phyloP scores from a whole-genome alignment of 2,797 vertebrate species.

The Gephyroberyx darwinii region DNA sequence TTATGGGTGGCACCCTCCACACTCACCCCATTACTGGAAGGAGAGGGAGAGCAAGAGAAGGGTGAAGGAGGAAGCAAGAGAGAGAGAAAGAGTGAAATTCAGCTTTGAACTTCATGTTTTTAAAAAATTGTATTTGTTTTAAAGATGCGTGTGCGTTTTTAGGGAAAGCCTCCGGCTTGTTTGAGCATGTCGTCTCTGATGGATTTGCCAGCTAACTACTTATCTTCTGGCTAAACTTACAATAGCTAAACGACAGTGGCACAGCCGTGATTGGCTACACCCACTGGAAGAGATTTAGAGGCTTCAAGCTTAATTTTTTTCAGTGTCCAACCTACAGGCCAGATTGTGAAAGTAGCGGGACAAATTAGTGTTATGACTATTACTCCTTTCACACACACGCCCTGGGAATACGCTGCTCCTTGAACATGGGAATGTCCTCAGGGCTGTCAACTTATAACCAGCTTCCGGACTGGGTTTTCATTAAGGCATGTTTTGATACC shows the following conservation, averaged over 20 bases:
- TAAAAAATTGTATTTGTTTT: background rate
- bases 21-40: slow-evolving; percentile 90
- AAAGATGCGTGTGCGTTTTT: background rate
- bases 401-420: background rate
- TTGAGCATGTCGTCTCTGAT: background rate
- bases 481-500: background rate
- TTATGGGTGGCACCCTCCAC: slow-evolving; percentile 98
- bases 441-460: background rate
- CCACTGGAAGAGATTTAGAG: background rate
- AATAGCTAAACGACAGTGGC: background rate
- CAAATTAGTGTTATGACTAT: background rate
- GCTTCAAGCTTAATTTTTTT: background rate
- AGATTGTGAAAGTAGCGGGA: background rate
- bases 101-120: no score
- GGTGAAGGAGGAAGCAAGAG: no score
- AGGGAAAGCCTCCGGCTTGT: background rate
- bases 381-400: no score
- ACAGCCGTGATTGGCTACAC: background rate
- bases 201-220: background rate
- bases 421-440: background rate
- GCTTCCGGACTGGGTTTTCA: background rate
- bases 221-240: background rate
- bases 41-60: slow-evolving; percentile 12
- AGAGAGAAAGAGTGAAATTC: background rate
- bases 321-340: background rate